Evolutionary conservation across 2,797 vertebrate species (phyloP).

Genomic region (Halcyon leucocephala): DNA sequence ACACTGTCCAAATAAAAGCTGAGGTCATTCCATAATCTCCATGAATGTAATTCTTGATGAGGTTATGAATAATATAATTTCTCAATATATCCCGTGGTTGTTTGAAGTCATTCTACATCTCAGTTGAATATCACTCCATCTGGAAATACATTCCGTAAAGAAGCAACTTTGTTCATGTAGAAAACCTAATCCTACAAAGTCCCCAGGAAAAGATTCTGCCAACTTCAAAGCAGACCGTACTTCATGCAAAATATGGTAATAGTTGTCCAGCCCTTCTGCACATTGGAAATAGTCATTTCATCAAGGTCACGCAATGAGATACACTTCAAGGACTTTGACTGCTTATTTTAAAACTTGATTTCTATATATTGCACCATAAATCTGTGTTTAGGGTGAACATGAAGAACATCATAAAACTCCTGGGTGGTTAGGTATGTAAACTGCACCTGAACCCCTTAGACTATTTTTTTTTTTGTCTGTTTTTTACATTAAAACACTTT

Average conservation of each 20-base stretch:
- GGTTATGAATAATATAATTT: conserved; percentile 10
- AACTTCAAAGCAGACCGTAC: conserved; percentile 11
- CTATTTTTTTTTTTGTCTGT: neutral
- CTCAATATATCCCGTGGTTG: neutral
- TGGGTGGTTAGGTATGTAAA: neutral
- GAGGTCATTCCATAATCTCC: neutral
- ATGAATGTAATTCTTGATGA: neutral
- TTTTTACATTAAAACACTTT: neutral
- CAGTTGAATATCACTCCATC: neutral
- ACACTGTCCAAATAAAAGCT: neutral
- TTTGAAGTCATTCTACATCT: neutral
- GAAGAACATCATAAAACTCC: neutral
- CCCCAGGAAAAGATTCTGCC: conserved; percentile 2
- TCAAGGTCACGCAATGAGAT: conserved; percentile 9
- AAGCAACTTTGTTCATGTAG: neutral
- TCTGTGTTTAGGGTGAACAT: neutral
- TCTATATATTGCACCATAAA: neutral
- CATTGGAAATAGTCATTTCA: neutral
- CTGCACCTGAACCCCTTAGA: neutral
- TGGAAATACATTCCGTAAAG: conserved; percentile 1
- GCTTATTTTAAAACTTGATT: neutral
- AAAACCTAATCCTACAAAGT: conserved; percentile 27
- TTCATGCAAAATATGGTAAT: conserved; percentile 12
- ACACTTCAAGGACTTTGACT: neutral
- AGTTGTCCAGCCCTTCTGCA: conserved; percentile 5